Base-by-base conservation (phyloP, 2,113 vertebrate species). In the Sprattus sprattus region DNA sequence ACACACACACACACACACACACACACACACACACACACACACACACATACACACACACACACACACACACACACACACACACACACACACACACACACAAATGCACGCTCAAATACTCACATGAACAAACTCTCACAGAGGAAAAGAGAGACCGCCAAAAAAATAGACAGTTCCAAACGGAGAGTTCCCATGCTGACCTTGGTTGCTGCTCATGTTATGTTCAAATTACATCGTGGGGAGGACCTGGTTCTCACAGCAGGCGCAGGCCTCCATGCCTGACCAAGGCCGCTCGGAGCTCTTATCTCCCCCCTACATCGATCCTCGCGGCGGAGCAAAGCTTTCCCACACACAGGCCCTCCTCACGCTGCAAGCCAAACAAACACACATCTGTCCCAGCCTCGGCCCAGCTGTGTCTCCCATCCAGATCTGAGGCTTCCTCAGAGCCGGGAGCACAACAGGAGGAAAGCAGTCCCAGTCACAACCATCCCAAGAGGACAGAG, bases 261-360 rank as follows among this genome's bases (percentile, higher is more conserved):
- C 71, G 91, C 46, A 82, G 86, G 90, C 89, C 91, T 86, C 89
- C 90, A 89, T 89, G 87, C 90, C 91, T 82, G 86, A 87, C 86
- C 92, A 95, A 95, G 94, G 93, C 89, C 92, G 91, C 81, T 64
- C 85, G 83, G 83, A 39, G 50, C 84, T 87, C 93, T 95, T 95
- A 95, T 95, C 95, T 94, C 71, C 81, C 80, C 81, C 46, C 83
- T 78, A 85, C 92, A 95, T 95, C 90, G 91, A 95, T 95, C 92
- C 85, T 54, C 85, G 87, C 88, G 11, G 25, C 85, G 81, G 86
- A 89, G 87, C 91, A 82, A 6, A 87, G 85, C 54, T 85, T 94
- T 95, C 94, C 95, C 95, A 95, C 94, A 92, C 89, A 85, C 81
- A 83, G 54, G 46, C 46, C 28, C 15, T 86, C 90, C 82, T 85